Evolutionary conservation across 2,113 vertebrate genomes (phyloP).

Genomic region (Silurus glanis): DNA sequence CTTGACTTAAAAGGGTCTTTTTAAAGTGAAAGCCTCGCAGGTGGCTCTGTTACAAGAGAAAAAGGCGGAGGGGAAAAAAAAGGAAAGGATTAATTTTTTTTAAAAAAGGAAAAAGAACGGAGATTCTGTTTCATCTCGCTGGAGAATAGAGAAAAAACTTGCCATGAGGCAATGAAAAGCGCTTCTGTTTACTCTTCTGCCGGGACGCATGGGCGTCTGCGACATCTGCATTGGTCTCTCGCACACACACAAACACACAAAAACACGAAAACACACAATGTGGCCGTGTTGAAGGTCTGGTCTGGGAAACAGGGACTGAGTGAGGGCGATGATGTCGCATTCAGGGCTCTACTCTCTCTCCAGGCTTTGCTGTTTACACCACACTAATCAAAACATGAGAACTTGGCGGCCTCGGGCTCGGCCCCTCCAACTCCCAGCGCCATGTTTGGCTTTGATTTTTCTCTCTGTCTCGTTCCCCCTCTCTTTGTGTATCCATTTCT

Average conservation of each 20-base stretch:
- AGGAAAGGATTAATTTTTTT: constrained; percentile 16
- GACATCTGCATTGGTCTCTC: constrained; percentile 6
- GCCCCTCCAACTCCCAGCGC: constrained; percentile 13
- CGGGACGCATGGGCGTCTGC: not conserved
- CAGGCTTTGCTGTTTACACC: constrained; percentile 47
- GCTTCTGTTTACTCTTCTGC: constrained; percentile 24
- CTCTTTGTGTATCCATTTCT: constrained; percentile 16
- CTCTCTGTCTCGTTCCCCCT: not conserved
- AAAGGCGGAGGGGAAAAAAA: not conserved
- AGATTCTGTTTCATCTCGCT: constrained; percentile 21
- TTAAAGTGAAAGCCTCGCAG: constrained; percentile 33
- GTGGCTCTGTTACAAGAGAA: constrained; percentile 22
- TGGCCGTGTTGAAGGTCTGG: constrained; percentile 7
- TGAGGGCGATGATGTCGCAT: not conserved
- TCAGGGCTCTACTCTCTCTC: constrained; percentile 26
- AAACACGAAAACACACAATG: not conserved
- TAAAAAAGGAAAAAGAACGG: constrained; percentile 7
- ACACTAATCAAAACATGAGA: constrained; percentile 49
- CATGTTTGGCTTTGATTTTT: constrained; percentile 44
- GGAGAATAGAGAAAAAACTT: constrained; percentile 18
- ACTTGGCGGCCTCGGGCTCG: not conserved
- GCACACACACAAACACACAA: not conserved
- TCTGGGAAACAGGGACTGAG: constrained; percentile 1
- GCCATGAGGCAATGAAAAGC: constrained; percentile 14
- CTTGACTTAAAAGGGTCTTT: constrained; percentile 36